These are phyloP conservation scores for Heterotilapia buettikoferi DNA, from an alignment of 2,113 vertebrate genomes.

Conservation along the genomic window DNA sequence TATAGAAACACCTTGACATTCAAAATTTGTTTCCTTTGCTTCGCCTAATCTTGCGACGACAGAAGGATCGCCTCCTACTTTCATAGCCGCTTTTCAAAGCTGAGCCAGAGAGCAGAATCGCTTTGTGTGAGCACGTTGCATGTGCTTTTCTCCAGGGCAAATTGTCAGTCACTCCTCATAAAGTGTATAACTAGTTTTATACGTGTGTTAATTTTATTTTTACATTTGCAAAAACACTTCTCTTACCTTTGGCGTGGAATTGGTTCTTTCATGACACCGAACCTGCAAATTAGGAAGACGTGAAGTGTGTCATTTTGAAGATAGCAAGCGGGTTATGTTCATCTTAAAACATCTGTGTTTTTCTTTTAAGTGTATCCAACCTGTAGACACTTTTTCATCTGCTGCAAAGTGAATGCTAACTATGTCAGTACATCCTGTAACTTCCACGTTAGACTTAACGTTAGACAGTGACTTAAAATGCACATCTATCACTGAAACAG, in stretches of 20 bases:
- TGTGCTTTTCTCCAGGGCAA: background rate
- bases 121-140: background rate
- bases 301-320: background rate
- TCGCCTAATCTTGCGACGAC: conserved; percentile 25
- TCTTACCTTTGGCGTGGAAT: background rate
- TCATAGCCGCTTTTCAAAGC: background rate
- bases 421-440: background rate
- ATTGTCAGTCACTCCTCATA: background rate
- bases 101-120: background rate
- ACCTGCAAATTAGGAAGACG: background rate
- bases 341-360: conserved; percentile 5
- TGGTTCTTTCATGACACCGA: background rate
- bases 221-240: background rate
- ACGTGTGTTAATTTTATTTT: background rate
- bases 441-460: background rate
- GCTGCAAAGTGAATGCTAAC: background rate
- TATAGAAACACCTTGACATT: conserved; percentile 17
- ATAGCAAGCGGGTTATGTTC: background rate
- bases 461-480: background rate
- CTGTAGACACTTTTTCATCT: background rate
- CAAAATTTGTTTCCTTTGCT: background rate
- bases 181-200: background rate
- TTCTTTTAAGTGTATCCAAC: background rate
- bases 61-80: conserved; percentile 4
- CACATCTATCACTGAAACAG: background rate